Conservation (phyloP, 1,140 invertebrate genomes). For the Brachionus rotundiformis region DNA sequence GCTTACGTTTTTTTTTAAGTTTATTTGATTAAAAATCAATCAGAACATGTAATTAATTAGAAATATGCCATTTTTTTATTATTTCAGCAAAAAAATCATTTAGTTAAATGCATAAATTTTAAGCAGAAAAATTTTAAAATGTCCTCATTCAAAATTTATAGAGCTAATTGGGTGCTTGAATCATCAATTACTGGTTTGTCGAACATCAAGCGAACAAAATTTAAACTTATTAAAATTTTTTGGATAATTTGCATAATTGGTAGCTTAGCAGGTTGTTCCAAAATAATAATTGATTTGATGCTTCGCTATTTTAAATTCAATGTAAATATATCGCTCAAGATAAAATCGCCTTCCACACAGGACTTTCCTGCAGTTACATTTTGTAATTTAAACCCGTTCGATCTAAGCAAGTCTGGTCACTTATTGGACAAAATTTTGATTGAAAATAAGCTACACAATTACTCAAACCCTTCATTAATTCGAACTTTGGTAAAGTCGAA, state of each 20-base stretch:
- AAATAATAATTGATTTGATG: not conserved
- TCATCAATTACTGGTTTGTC: constrained; percentile 9
- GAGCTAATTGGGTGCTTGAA: not conserved
- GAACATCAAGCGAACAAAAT: constrained; percentile 3
- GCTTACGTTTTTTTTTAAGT: not conserved
- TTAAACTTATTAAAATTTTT: constrained; percentile 23
- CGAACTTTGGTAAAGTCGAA: constrained; percentile 54
- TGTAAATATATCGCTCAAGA: not conserved
- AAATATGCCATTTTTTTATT: not conserved
- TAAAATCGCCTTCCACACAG: constrained; percentile 39
- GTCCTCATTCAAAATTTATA: not conserved
- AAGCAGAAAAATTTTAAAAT: not conserved
- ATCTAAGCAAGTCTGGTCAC: not conserved
- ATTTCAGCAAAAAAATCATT: not conserved
- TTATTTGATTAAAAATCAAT: not conserved
- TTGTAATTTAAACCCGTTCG: constrained; percentile 62
- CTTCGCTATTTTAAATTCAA: not conserved
- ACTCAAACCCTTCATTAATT: constrained; percentile 52
- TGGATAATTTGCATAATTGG: not conserved
- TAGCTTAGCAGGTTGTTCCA: not conserved
- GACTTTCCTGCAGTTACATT: constrained; percentile 63
- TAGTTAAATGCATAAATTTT: not conserved
- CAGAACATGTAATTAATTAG: not conserved
- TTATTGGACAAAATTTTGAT: not conserved
- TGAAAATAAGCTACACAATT: not conserved